These are phyloP conservation scores for Drosophila borealis DNA, from an alignment of 2,888 invertebrate species.

Conservation along the genomic window DNA sequence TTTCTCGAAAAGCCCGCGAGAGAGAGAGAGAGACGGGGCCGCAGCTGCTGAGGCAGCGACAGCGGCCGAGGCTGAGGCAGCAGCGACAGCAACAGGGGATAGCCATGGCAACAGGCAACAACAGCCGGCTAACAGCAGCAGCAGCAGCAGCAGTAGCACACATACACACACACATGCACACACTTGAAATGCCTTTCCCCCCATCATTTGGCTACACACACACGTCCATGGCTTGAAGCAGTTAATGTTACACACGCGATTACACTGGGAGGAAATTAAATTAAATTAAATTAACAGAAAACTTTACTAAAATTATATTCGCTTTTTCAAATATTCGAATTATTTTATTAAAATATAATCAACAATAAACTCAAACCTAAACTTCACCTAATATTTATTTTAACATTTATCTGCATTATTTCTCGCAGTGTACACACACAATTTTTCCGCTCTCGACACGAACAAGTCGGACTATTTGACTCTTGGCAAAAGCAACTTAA, in stretches of 20 bases:
- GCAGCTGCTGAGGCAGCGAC: constrained; percentile 30
- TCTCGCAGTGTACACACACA: constrained; percentile 36
- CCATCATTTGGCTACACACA: constrained; percentile 60
- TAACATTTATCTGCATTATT: neutral
- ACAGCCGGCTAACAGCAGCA: constrained; percentile 58
- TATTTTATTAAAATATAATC: too few relatives aligned
- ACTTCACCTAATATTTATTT: too few relatives aligned
- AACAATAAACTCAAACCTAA: too few relatives aligned
- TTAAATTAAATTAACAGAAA: too few relatives aligned
- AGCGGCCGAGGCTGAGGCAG: constrained; percentile 8
- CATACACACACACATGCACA: constrained; percentile 18
- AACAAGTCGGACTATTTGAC: constrained; percentile 22
- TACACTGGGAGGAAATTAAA: constrained; percentile 61
- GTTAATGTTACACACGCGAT: constrained; percentile 66
- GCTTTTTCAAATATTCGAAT: neutral
- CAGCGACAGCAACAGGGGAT: constrained; percentile 22
- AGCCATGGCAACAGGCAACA: constrained; percentile 60
- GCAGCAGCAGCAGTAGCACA: constrained; percentile 17
- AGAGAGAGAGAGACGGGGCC: constrained; percentile 62
- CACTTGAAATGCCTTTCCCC: constrained; percentile 49
- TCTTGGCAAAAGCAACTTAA: constrained; percentile 58
- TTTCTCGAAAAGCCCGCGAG: constrained; percentile 81
- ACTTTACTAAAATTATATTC: neutral
- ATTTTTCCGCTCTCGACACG: constrained; percentile 28
- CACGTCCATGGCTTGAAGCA: constrained; percentile 44